A percentile compares a stretch with the other conserved stretches of the same genome.
These are phyloP conservation scores for Aleiodes leptofemur DNA, from an alignment of 2,888 invertebrate genomes.

Conservation along the genomic window DNA sequence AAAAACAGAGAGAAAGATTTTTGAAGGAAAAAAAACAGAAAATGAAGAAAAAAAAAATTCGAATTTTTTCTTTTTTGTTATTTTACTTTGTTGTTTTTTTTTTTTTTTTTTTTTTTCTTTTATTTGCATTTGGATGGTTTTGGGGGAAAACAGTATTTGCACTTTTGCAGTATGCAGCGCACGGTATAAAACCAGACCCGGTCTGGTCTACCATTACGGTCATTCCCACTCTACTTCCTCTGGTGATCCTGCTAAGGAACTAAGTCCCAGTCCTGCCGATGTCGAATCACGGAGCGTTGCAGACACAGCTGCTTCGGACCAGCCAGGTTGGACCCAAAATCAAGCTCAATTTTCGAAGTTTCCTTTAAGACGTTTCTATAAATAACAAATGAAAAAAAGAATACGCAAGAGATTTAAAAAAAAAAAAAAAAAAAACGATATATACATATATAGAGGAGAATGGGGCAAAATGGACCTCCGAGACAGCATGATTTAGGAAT, in stretches of 20 bases:
- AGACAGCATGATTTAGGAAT: too few species aligned
- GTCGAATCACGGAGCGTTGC: constrained; percentile 75
- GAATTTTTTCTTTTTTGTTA: constrained; percentile 22
- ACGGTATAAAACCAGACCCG: constrained; percentile 97
- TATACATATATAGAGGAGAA: not conserved
- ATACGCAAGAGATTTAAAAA: constrained; percentile 34
- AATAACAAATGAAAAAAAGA: constrained; percentile 42
- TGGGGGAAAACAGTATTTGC: constrained; percentile 75
- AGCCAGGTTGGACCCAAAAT: constrained; percentile 78
- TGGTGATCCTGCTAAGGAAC: constrained; percentile 76
- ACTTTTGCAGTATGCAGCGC: constrained; percentile 92
- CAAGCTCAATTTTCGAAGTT: constrained; percentile 78
- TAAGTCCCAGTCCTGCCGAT: constrained; percentile 76
- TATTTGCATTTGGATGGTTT: constrained; percentile 72
- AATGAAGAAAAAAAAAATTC: constrained; percentile 45
- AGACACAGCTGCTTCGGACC: constrained; percentile 75
- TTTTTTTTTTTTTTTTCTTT: constrained; percentile 58
- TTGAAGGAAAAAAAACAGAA: constrained; percentile 39
- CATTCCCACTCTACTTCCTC: constrained; percentile 85
- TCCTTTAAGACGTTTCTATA: constrained; percentile 49
- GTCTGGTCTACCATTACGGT: constrained; percentile 96
- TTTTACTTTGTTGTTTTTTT: constrained; percentile 49
- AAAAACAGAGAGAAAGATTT: constrained; percentile 32
- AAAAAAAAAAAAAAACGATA: constrained; percentile 25
- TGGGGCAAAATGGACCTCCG: too few species aligned